Percentiles rank a stretch among this genome's conserved stretches.
These are phyloP conservation scores for Lamprologus ornatipinnis DNA, from an alignment of 2,113 vertebrate species.

Conservation along the genomic window DNA sequence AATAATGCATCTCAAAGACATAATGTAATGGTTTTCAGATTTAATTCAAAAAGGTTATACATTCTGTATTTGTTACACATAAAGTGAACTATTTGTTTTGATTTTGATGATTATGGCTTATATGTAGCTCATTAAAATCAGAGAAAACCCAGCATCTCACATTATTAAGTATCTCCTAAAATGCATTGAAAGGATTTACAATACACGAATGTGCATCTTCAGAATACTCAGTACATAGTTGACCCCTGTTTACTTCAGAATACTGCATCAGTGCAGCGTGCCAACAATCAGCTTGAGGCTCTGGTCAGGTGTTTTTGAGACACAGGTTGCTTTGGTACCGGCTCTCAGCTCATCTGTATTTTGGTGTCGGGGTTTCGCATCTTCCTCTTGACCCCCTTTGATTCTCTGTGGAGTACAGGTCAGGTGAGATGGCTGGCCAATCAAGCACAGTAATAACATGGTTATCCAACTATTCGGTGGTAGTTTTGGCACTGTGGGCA, in stretches of 20 bases:
- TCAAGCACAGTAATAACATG: neutral
- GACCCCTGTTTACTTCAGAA: neutral
- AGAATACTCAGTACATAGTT: neutral
- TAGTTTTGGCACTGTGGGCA: neutral
- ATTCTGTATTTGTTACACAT: neutral
- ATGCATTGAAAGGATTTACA: neutral
- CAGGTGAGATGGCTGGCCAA: neutral
- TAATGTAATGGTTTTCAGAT: neutral
- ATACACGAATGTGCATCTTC: neutral
- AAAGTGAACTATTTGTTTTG: neutral
- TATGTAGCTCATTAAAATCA: neutral
- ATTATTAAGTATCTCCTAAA: neutral
- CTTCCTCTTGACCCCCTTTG: neutral
- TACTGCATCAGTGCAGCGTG: neutral
- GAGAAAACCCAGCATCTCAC: neutral
- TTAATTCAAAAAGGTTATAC: neutral
- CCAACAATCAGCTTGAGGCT: neutral
- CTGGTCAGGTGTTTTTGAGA: neutral
- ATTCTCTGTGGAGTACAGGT: neutral
- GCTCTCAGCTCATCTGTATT: neutral
- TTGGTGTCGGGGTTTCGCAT: neutral
- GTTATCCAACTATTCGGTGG: neutral
- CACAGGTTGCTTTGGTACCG: neutral
- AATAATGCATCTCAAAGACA: neutral
- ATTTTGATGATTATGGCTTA: neutral